Evolutionary conservation across 2,113 vertebrate species (phyloP).

Genomic region (Phalacrocorax carbo): DNA sequence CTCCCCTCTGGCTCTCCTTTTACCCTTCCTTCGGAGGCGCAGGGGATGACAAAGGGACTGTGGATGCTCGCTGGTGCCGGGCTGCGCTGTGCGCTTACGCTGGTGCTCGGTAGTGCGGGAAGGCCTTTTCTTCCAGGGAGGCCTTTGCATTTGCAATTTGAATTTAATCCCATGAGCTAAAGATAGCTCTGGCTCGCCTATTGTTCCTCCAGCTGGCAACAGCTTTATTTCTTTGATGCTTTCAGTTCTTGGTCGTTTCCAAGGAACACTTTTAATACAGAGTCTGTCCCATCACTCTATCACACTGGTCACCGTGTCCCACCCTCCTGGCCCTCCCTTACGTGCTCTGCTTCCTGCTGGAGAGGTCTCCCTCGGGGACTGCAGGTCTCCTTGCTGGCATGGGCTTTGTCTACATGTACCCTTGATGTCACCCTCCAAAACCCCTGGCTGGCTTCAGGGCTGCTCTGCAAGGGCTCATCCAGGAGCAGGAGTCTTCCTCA

Average conservation of each 20-base stretch:
- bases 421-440: fast-evolving
- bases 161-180: slow-evolving; percentile 59
- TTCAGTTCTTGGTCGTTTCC: slow-evolving; percentile 5
- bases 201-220: slow-evolving; percentile 63
- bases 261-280: neutral
- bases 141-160: slow-evolving; percentile 59
- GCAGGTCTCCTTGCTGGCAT: neutral
- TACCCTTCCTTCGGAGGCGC: neutral
- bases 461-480: neutral
- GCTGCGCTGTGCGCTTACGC: neutral
- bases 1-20: neutral
- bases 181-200: slow-evolving; percentile 50
- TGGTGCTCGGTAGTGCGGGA: neutral
- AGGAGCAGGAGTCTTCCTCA: neutral
- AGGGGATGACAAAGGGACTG: neutral
- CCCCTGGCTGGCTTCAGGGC: neutral
- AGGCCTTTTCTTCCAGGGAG: slow-evolving; percentile 35
- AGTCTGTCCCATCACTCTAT: neutral
- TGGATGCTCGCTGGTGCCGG: fast-evolving
- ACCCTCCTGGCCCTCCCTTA: neutral
- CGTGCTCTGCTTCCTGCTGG: neutral
- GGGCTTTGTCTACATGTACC: fast-evolving
- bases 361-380: neutral
- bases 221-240: slow-evolving; percentile 59
- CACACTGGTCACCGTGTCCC: fast-evolving